Evolutionary conservation across 2,113 vertebrate species (phyloP).

Genomic region (Natator depressus): DNA sequence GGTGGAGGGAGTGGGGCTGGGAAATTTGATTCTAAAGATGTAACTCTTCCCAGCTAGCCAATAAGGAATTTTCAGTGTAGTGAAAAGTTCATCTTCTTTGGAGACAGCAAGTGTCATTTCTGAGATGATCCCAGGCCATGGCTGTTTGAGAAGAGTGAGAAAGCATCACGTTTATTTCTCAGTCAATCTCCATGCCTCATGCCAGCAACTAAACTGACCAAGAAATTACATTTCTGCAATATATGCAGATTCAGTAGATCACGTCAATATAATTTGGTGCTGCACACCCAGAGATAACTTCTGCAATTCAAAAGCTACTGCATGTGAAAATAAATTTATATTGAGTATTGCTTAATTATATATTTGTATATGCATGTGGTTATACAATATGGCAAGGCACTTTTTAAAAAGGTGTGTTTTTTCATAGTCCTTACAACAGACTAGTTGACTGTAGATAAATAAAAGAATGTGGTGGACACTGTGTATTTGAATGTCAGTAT

Average conservation of each 20-base stretch:
- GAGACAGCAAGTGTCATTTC: not conserved
- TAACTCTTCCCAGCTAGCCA: not conserved
- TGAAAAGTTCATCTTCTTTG: conserved; percentile 10
- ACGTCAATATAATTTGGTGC: not conserved
- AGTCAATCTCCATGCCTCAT: not conserved
- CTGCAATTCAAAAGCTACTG: not conserved
- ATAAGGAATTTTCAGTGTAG: not conserved
- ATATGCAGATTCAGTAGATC: not conserved
- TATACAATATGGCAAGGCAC: not conserved
- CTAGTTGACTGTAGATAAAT: rapidly evolving
- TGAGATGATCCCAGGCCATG: not conserved
- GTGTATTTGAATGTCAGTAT: not conserved
- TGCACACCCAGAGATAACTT: not conserved
- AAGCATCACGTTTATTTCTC: not conserved
- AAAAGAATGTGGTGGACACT: not conserved
- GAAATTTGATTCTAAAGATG: not conserved
- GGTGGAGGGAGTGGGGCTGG: not conserved
- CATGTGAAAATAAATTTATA: not conserved
- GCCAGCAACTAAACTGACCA: not conserved
- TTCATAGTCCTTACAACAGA: not conserved
- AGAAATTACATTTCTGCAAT: conserved; percentile 8
- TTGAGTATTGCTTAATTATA: not conserved
- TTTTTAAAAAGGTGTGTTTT: too few relatives aligned
- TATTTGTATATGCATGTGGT: not conserved
- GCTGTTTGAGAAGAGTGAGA: not conserved